These are phyloP conservation scores for Gracilinanus agilis DNA, from an alignment of 2,113 vertebrate genomes.

Conservation along the genomic window DNA sequence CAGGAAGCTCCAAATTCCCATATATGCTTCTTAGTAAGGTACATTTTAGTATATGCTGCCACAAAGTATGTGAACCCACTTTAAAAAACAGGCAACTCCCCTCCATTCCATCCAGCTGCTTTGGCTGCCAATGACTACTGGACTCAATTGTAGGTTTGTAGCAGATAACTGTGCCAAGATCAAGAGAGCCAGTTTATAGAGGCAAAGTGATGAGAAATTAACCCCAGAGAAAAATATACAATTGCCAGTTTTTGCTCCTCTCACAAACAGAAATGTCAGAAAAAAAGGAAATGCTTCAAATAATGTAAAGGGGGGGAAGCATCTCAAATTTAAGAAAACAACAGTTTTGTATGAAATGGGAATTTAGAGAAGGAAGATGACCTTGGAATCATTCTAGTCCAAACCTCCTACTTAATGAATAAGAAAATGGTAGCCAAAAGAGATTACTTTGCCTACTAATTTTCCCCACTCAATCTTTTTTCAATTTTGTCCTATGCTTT, in stretches of 20 bases:
- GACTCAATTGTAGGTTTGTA: slow-evolving; percentile 23
- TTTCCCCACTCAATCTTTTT: no score
- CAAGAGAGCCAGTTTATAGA: slow-evolving; percentile 16
- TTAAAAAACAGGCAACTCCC: neutral
- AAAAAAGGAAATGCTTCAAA: slow-evolving; percentile 39
- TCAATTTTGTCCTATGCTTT: no score
- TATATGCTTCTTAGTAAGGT: slow-evolving; percentile 1
- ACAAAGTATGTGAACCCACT: neutral
- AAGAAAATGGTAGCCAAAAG: no score
- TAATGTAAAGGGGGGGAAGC: slow-evolving; percentile 41
- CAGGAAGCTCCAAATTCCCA: neutral
- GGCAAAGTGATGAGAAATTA: slow-evolving; percentile 24
- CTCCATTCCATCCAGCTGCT: neutral
- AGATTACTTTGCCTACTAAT: no score
- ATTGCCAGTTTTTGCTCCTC: slow-evolving; percentile 35
- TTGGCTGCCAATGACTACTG: slow-evolving; percentile 30
- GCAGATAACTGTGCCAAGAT: neutral
- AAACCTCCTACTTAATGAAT: no score
- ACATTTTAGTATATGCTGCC: neutral
- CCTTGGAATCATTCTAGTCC: no score
- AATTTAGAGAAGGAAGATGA: no score
- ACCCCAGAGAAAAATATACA: slow-evolving; percentile 12
- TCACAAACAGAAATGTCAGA: neutral
- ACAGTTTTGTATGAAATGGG: slow-evolving; percentile 11
- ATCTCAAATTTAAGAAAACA: slow-evolving; percentile 19